phyloP scores from a whole-genome alignment of 2,888 invertebrate genomes.

The Euspilapteryx auroguttella region DNA sequence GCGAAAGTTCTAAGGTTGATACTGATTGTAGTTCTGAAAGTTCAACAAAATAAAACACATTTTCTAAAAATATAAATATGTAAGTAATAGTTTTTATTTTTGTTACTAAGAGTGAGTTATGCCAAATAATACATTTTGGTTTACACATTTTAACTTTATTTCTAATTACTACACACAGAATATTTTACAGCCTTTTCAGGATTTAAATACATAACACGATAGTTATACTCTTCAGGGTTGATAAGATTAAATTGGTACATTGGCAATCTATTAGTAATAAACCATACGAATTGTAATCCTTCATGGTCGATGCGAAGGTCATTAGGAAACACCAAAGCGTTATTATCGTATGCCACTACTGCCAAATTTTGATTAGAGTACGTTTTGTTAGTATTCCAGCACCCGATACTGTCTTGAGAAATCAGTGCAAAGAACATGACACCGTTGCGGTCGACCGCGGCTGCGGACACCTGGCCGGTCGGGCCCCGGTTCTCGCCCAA shows the following conservation, averaged over 20 bases:
- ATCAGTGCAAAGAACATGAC: constrained; percentile 83
- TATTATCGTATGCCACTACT: constrained; percentile 64
- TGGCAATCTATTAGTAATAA: constrained; percentile 75
- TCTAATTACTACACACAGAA: constrained; percentile 57
- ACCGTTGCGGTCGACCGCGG: constrained; percentile 72
- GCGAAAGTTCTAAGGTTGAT: too few relatives aligned
- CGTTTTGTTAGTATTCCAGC: constrained; percentile 81
- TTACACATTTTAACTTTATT: too few relatives aligned
- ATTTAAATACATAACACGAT: constrained; percentile 70
- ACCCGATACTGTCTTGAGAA: constrained; percentile 75
- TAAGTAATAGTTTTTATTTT: too few relatives aligned
- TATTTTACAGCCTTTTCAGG: constrained; percentile 62
- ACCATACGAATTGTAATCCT: constrained; percentile 71
- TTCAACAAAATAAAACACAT: too few relatives aligned
- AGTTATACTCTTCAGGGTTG: constrained; percentile 70
- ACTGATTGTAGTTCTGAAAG: too few relatives aligned
- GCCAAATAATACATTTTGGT: too few relatives aligned
- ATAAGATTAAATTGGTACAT: constrained; percentile 73
- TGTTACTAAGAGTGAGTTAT: too few relatives aligned
- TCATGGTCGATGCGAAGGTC: constrained; percentile 78
- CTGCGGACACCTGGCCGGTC: constrained; percentile 73
- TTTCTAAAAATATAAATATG: too few relatives aligned
- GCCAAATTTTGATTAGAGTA: constrained; percentile 67
- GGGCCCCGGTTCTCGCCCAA: constrained; percentile 58
- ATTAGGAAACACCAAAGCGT: constrained; percentile 76